Evolutionary conservation across 2,797 vertebrate genomes (phyloP).

Genomic region (Poecilia picta): DNA sequence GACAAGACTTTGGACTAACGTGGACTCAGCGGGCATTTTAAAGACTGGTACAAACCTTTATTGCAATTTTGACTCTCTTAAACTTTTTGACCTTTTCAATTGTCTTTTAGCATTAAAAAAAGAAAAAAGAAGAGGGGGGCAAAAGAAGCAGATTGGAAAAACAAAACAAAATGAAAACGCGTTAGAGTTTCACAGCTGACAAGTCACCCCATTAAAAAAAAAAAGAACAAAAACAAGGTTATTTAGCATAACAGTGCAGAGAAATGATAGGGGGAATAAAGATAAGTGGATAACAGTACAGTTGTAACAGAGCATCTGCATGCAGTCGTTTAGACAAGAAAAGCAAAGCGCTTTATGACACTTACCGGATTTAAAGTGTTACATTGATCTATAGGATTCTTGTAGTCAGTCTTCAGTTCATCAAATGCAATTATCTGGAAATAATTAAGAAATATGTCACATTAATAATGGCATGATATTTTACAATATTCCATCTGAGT

Average conservation of each 20-base stretch:
- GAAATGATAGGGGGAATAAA: conserved; percentile 66
- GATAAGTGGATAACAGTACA: conserved; percentile 48
- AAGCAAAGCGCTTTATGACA: conserved; percentile 42
- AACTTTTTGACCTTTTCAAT: conserved; percentile 99
- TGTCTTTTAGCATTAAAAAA: conserved; percentile 90
- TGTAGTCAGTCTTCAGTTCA: conserved; percentile 99
- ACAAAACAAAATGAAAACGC: conserved; percentile 74
- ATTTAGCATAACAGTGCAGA: conserved; percentile 84
- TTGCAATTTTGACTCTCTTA: conserved; percentile 99
- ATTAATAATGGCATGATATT: background rate
- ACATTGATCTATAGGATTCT: conserved; percentile 99
- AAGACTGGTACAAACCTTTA: conserved; percentile 99
- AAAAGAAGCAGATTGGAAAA: conserved; percentile 91
- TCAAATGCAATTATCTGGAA: conserved; percentile 98
- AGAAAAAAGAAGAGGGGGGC: conserved; percentile 18
- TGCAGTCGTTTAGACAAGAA: conserved; percentile 62
- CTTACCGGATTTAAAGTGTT: conserved; percentile 99
- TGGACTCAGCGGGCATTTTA: conserved; percentile 83
- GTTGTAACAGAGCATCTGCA: conserved; percentile 64
- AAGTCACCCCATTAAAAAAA: conserved; percentile 86
- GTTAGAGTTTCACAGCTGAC: conserved; percentile 93
- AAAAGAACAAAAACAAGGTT: conserved; percentile 74
- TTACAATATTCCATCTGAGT: background rate
- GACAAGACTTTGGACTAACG: conserved; percentile 81
- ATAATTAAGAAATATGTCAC: background rate